Evolutionary conservation across 2,888 invertebrate species (phyloP).

Genomic region (Epinotia demarniana): DNA sequence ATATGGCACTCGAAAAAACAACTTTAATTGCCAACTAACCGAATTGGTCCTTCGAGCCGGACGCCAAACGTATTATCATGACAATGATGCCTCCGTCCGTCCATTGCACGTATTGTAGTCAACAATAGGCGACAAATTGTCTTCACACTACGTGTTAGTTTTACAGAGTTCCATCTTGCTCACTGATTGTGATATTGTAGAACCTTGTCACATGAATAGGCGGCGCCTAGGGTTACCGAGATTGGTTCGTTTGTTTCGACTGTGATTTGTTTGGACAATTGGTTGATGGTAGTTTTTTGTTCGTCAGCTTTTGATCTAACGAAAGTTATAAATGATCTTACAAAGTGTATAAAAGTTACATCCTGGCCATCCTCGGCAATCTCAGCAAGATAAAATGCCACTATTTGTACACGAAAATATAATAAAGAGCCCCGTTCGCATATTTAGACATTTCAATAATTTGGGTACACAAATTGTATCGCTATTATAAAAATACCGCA

Average conservation of each 20-base stretch:
- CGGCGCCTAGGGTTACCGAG: constrained; percentile 5
- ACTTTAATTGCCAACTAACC: neutral
- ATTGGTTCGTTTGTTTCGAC: constrained; percentile 39
- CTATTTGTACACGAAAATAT: too few relatives aligned
- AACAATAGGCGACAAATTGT: constrained; percentile 44
- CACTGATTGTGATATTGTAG: neutral
- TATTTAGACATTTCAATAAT: too few relatives aligned
- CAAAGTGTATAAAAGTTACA: too few relatives aligned
- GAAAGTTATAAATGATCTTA: neutral
- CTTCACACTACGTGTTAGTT: constrained; percentile 16
- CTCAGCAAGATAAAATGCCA: too few relatives aligned
- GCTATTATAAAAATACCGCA: neutral
- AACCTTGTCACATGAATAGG: neutral
- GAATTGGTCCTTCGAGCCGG: constrained; percentile 20
- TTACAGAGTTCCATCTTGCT: constrained; percentile 11
- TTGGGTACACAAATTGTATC: neutral
- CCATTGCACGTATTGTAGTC: constrained; percentile 15
- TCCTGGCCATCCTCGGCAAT: too few relatives aligned
- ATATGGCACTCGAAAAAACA: neutral
- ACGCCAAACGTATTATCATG: constrained; percentile 24
- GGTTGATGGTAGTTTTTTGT: constrained; percentile 18
- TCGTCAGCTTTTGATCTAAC: neutral
- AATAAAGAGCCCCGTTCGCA: too few relatives aligned
- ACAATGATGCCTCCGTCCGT: constrained; percentile 23
- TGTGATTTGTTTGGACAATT: constrained; percentile 43